phyloP scores from a whole-genome alignment of 2,888 invertebrate species.

The Diplolepis rosae region DNA sequence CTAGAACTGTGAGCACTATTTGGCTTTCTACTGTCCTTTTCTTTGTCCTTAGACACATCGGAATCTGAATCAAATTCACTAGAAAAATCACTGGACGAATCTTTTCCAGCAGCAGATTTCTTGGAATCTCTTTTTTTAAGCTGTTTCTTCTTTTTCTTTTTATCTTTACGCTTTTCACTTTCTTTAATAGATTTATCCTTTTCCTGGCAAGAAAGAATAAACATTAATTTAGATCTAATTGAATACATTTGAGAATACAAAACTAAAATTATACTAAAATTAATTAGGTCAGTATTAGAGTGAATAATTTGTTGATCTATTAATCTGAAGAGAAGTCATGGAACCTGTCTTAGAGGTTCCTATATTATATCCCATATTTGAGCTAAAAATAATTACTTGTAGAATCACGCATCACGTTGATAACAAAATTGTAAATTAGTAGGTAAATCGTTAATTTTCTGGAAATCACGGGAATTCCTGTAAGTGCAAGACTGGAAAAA shows the following conservation, averaged over 20 bases:
- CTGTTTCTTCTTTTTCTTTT: conserved; percentile 71
- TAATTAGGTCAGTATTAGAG: too few relatives aligned
- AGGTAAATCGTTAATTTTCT: too few relatives aligned
- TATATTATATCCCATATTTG: too few relatives aligned
- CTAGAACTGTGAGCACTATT: conserved; percentile 77
- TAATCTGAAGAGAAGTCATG: too few relatives aligned
- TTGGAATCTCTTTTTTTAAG: conserved; percentile 64
- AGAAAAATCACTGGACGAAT: conserved; percentile 70
- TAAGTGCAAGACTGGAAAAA: too few relatives aligned
- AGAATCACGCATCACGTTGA: too few relatives aligned
- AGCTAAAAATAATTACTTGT: too few relatives aligned
- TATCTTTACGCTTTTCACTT: conserved; percentile 69
- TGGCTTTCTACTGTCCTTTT: conserved; percentile 74
- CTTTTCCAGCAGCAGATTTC: conserved; percentile 61
- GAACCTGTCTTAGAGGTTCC: too few relatives aligned
- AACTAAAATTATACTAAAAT: too few relatives aligned
- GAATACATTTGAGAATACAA: not conserved
- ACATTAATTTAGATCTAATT: not conserved
- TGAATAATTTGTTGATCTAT: too few relatives aligned
- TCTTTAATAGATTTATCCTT: conserved; percentile 75
- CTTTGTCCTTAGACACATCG: conserved; percentile 71
- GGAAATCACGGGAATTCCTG: too few relatives aligned
- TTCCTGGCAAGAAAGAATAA: conserved; percentile 59
- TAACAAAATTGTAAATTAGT: too few relatives aligned
- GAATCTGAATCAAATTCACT: conserved; percentile 67